Evolutionary conservation across 2,888 invertebrate species (phyloP), one percentile per base, ranked within the genome.

Genomic region (Volucella bombylans): DNA sequence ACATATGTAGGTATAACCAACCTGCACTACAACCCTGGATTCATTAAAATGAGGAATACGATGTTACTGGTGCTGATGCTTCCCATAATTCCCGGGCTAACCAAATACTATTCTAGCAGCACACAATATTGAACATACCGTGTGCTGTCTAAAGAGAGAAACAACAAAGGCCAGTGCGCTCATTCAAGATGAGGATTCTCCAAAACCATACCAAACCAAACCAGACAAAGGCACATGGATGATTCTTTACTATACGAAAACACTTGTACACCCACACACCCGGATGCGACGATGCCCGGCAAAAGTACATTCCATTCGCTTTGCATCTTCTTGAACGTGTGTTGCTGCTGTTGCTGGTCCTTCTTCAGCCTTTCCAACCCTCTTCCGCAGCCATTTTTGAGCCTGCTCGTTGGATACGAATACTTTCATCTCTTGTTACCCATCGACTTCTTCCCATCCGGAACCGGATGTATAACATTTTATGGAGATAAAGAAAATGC

Each of bases 401-500:
- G 57, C 52, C 38, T 18, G 52, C 49, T 50, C 65, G 57, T 41
- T 39, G 8, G 11, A 31, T 31, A 31, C n/a, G 18, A 23, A 23
- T 59, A 12, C 39, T 76, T 59, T 61, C 72, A 61, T 67, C 72
- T 78, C 11, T 12, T 38, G 38, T 54, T 18, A 8, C 54, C 39
- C 45, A 12, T 8, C 45, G 41, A 43, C 18, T 54, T 45, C 57
- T 68, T 55, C 64, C 55, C 57, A 83, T 74, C 82, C 82, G 74
- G 83, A 83, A 79, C 64, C 83, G 83, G 83, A 83, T 83, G 83
- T 79, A 74, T 47, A 83, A 61, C 83, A 79, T 79, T 76, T 71
- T 69, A 83, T 71, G 39, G 39, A 83, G 83, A 83, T 80, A 83
- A 79, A 69, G 65, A 59, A 69, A 74, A 69, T 61, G 54, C 65